Base-by-base conservation (phyloP, 2,888 invertebrate genomes). In the Ormyrus rosae region DNA sequence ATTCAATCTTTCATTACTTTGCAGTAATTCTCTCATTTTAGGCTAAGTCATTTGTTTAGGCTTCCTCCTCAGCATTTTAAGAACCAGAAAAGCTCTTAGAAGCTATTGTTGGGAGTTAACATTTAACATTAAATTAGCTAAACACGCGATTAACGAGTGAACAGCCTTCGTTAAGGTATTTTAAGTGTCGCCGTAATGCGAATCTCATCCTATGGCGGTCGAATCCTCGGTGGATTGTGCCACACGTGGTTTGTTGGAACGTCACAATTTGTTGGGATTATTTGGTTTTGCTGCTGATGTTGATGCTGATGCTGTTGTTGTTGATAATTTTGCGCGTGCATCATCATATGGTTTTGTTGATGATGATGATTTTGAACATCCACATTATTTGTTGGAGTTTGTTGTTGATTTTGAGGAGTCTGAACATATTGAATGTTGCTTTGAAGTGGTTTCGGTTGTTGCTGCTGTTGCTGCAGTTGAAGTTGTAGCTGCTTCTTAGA, bases 401-500 rank as follows among this genome's bases (percentile, higher is more conserved):
- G 83, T 13, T 79, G 81, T 67, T 82, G 73, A 13, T 81, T 84
- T 51, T 84, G 83, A 19, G 19, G 19, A 19, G 19, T 19, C 45
- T 83, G 84, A 50, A 58, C 6, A 19, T 9, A 9, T 5, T 50
- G 71, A 81, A 34, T 75, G 83, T 56, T 83, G 84, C 13, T 85
- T n/a, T 80, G 82, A 7, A 70, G 65, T 56, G 81, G 82, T 13
- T 81, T 83, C 34, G 77, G 71, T 45, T 77, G 76, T 50, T 80
- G 69, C 19, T 82, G 84, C 46, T 82, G 85, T 48, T 84, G 82
- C n/a, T 84, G 84, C 19, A 85, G 85, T 50, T 85, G 87, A 67
- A 82, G 84, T 45, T 78, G 84, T 5, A 75, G 55, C 5, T 86
- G 89, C 80, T 91, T 92, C 91, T 93, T 94, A 89, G 93, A 92